A percentile compares a stretch with the other conserved stretches of the same genome.
Conservation (phyloP, 2,113 vertebrate species). For the Poecile atricapillus region DNA sequence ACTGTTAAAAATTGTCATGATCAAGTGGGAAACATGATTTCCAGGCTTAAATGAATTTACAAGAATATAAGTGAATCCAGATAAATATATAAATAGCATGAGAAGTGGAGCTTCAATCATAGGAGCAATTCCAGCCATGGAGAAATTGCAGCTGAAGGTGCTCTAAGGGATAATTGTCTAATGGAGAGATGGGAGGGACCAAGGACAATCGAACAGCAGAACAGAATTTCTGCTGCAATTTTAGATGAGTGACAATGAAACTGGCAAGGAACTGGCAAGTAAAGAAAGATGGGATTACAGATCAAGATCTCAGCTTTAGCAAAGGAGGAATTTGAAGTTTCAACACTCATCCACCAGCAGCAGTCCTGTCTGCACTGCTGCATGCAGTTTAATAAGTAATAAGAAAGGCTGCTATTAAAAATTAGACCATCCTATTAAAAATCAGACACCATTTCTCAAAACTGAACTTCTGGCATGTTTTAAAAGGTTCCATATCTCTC, state of each 20-base stretch:
- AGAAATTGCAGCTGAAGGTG: not conserved
- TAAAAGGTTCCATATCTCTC: not conserved
- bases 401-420: not conserved
- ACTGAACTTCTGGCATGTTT: not conserved
- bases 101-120: not conserved
- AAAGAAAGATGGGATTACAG: not conserved
- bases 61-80: not conserved
- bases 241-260: not conserved
- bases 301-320: not conserved
- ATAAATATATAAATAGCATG: not conserved
- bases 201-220: not conserved
- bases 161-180: not conserved
- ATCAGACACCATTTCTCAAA: not conserved
- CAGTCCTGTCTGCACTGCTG: not conserved
- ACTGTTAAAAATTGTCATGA: not conserved
- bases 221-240: not conserved
- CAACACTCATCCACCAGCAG: not conserved
- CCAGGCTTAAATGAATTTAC: not conserved
- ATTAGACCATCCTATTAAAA: not conserved
- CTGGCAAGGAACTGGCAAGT: not conserved
- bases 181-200: not conserved
- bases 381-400: not conserved
- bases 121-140: not conserved
- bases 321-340: not conserved
- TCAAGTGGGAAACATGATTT: not conserved